Percentiles rank a stretch among this genome's conserved stretches.
Conservation (phyloP, 2,797 vertebrate genomes). For the Channallabes apus region DNA sequence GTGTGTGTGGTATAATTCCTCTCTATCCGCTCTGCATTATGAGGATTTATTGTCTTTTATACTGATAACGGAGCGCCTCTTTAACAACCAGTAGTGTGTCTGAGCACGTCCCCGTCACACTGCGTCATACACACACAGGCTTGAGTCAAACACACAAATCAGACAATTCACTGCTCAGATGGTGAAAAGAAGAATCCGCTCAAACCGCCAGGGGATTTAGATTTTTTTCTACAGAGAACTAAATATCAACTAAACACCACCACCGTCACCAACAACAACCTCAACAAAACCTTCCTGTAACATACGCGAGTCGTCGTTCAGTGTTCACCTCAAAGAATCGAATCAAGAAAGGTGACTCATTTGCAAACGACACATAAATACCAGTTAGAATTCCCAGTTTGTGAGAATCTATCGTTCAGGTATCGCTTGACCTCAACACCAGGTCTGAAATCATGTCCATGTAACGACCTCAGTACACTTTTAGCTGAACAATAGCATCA, state of each 20-base stretch:
- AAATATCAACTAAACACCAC: not conserved
- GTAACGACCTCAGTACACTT: not conserved
- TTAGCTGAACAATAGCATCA: too few relatives aligned
- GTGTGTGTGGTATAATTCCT: not conserved
- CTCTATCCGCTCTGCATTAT: not conserved
- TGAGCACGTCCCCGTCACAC: not conserved
- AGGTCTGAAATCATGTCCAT: not conserved
- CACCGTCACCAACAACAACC: not conserved
- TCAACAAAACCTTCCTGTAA: not conserved
- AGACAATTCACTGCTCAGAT: not conserved
- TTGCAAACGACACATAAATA: too few relatives aligned
- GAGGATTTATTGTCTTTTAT: not conserved
- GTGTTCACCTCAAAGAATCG: not conserved
- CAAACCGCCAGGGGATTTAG: not conserved
- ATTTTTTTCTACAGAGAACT: not conserved
- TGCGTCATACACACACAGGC: not conserved
- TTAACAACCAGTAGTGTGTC: not conserved
- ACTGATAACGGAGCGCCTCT: not conserved
- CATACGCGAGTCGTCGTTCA: not conserved
- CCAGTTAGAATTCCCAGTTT: not conserved
- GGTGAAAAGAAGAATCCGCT: not conserved
- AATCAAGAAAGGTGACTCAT: too few relatives aligned
- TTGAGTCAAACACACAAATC: not conserved
- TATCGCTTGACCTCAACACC: not conserved
- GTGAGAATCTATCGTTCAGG: not conserved